Percentiles rank a stretch among this genome's conserved stretches.
These are phyloP conservation scores for Oryzias dopingdopingensis DNA, from an alignment of 2,797 vertebrate species.

Conservation along the genomic window DNA sequence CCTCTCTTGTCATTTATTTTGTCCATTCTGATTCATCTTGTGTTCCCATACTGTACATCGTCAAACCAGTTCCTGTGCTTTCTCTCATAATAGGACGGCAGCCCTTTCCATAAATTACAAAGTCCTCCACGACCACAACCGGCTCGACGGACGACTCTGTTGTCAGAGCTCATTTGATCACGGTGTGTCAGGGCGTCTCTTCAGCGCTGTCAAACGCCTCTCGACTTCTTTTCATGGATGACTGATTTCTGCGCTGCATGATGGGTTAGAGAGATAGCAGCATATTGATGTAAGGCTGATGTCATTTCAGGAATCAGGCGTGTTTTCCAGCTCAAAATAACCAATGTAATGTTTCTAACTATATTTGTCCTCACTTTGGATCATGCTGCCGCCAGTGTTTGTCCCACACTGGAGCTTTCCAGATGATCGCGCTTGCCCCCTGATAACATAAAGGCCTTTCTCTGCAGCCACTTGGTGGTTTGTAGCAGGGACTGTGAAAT, in stretches of 20 bases:
- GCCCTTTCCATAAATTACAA: constrained; percentile 18
- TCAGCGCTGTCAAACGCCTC: constrained; percentile 6
- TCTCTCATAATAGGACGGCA: constrained; percentile 12
- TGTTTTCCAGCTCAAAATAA: background rate
- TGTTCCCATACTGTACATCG: constrained; percentile 36
- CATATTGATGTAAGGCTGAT: background rate
- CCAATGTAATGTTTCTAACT: background rate
- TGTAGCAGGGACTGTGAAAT: no score
- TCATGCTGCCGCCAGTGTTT: no score
- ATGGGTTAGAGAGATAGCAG: background rate
- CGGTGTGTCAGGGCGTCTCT: constrained; percentile 8
- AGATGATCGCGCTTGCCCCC: no score
- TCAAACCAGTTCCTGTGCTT: constrained; percentile 8
- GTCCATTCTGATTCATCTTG: constrained; percentile 45
- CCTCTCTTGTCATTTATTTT: constrained; percentile 51
- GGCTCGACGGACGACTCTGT: constrained; percentile 2
- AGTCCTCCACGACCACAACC: constrained; percentile 1
- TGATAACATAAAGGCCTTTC: no score
- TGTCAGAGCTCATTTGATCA: background rate
- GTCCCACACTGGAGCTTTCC: no score
- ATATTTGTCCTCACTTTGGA: no score
- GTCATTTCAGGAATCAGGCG: background rate
- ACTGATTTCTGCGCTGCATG: constrained; percentile 21
- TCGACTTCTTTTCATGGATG: constrained; percentile 17
- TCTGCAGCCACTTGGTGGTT: no score